phyloP scores from a whole-genome alignment of 1,140 invertebrate genomes.

The Orchestia grillus region DNA sequence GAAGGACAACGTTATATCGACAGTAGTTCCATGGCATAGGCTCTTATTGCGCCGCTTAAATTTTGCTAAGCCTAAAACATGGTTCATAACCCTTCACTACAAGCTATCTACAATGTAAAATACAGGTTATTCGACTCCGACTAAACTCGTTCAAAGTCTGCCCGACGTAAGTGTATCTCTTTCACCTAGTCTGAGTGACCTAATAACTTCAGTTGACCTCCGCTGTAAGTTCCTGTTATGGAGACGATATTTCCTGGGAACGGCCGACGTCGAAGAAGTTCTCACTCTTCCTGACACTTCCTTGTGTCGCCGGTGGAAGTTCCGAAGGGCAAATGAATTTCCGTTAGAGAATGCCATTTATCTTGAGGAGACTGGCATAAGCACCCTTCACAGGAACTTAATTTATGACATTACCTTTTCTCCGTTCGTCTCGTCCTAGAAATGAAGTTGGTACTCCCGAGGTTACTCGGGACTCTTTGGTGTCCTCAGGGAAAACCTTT shows the following conservation, averaged over 20 bases:
- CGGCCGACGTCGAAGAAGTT: slow-evolving; percentile 4
- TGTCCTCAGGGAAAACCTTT: not conserved
- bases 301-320: not conserved
- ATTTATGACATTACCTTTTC: slow-evolving; percentile 42
- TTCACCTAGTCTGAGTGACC: not conserved
- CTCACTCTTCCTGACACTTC: not conserved
- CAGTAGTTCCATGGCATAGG: not conserved
- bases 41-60: not conserved
- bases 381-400: slow-evolving; percentile 31
- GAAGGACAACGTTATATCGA: too few relatives aligned
- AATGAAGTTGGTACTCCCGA: not conserved
- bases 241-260: not conserved
- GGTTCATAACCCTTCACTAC: not conserved
- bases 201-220: not conserved
- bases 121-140: not conserved
- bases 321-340: slow-evolving; percentile 30
- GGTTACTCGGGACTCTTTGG: not conserved
- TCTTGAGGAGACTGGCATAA: slow-evolving; percentile 24
- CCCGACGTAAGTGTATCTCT: not conserved
- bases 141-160: not conserved
- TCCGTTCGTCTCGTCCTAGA: not conserved
- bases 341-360: slow-evolving; percentile 45
- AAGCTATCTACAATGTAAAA: not conserved
- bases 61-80: not conserved
- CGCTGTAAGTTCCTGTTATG: not conserved